These are phyloP conservation scores for Notothenia coriiceps DNA, from an alignment of 2,113 vertebrate species.

Conservation along the genomic window DNA sequence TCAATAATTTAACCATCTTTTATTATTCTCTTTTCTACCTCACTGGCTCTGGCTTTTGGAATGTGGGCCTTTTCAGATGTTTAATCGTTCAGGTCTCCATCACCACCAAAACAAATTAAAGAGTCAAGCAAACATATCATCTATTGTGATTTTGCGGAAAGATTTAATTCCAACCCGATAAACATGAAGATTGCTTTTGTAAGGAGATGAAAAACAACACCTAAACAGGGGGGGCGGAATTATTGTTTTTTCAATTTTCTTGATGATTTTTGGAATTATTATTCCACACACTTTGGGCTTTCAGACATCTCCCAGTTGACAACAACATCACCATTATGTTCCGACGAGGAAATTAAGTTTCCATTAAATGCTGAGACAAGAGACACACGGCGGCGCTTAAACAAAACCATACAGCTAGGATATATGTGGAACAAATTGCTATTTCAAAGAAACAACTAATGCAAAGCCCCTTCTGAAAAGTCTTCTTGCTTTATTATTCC, in stretches of 20 bases:
- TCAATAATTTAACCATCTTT: slow-evolving; percentile 81
- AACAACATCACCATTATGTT: slow-evolving; percentile 59
- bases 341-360: slow-evolving; percentile 63
- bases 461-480: slow-evolving; percentile 20
- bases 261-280: slow-evolving; percentile 19
- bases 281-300: slow-evolving; percentile 61
- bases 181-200: slow-evolving; percentile 64
- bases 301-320: slow-evolving; percentile 58
- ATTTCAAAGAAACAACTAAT: slow-evolving; percentile 23
- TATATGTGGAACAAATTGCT: slow-evolving; percentile 33
- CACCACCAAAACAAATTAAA: slow-evolving; percentile 60
- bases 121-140: slow-evolving; percentile 51
- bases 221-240: slow-evolving; percentile 37
- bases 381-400: slow-evolving; percentile 51
- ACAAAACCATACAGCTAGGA: slow-evolving; percentile 40
- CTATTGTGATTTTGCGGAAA: slow-evolving; percentile 55
- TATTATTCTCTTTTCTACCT: slow-evolving; percentile 73
- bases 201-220: slow-evolving; percentile 9
- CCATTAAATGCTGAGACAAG: slow-evolving; percentile 47
- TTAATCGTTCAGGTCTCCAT: slow-evolving; percentile 63
- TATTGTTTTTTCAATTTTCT: slow-evolving; percentile 55
- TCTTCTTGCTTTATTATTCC: slow-evolving; percentile 23
- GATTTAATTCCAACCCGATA: slow-evolving; percentile 71
- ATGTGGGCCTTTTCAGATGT: slow-evolving; percentile 38
- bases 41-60: slow-evolving; percentile 48